Evolutionary conservation across 1,140 invertebrate species (phyloP), one percentile per base, ranked within the genome.

Genomic region (Panagrolaimus sp.): DNA sequence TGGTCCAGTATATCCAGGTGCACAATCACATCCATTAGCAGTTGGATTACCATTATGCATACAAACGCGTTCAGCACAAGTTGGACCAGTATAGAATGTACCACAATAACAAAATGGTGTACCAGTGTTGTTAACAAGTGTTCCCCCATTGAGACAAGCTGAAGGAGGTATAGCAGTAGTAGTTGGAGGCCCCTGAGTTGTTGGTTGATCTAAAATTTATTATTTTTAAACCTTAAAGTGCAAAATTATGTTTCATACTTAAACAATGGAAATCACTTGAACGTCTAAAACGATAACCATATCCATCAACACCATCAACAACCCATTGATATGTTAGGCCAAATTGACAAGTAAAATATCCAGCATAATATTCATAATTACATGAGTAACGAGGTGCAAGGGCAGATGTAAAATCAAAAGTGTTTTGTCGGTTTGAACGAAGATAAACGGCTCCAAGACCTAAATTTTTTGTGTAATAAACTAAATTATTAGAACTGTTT

Each of bases 41-140:
- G 57, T 63, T n/a, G 65, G 65, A 42, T 43, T 63, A 51, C 74
- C 74, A 44, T 70, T 73, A 46, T 76, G 75, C 74, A 76, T 76
- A 61, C 74, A 76, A 46, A 64, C 42, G 11, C 27, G 13, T 47
- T 73, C 47, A 4, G 75, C 66, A 46, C 74, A 76, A 63, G 68
- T 61, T 31, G 8, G 44, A 31, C 74, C 74, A 14, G 51, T 67
- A 44, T 69, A 75, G 7, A 72, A 48, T 31, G 72, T 73, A 13
- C 70, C 16, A 42, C 74, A 76, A 66, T 72, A 76, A 66, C 74
- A 76, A n/a, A 45, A 44, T 14, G 65, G 63, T 43, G 25, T 25
- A 7, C 53, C 51, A 27, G 66, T 64, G 23, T n/a, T 53, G 42
- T 67, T 57, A 14, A 75, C 43, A 3, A 72, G 45, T 7, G 48